phyloP scores from a whole-genome alignment of 2,113 vertebrate genomes.

The Nesoenas mayeri region DNA sequence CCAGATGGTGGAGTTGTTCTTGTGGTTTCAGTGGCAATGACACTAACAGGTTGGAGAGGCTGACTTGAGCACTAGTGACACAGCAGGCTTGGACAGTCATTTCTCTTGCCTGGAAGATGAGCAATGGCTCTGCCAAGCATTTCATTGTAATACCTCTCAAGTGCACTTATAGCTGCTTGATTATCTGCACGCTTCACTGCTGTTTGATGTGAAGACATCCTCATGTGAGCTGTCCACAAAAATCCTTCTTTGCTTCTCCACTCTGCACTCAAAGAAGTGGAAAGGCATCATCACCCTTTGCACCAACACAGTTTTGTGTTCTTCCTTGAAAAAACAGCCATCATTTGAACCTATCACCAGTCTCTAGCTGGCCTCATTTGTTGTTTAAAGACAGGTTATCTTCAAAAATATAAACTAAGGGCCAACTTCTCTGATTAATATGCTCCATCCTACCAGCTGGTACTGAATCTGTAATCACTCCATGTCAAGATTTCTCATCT shows the following conservation, averaged over 20 bases:
- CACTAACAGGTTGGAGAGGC: background rate
- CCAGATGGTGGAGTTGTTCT: background rate
- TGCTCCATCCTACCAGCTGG: accelerated
- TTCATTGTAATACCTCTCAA: background rate
- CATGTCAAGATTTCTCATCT: background rate
- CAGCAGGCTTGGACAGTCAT: background rate
- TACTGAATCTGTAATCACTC: background rate
- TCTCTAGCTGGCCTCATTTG: background rate
- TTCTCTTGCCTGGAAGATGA: background rate
- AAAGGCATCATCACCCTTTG: background rate
- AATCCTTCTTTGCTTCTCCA: background rate
- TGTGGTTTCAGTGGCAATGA: background rate
- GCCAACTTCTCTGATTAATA: background rate
- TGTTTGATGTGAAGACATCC: background rate
- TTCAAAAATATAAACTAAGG: background rate
- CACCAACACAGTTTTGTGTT: background rate
- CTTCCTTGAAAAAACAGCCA: background rate
- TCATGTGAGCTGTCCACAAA: background rate
- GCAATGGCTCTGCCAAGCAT: background rate
- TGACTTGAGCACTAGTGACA: background rate
- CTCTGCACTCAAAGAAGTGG: background rate
- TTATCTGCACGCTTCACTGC: background rate
- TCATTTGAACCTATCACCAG: background rate
- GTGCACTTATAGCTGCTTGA: background rate
- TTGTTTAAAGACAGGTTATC: background rate